phyloP scores from a whole-genome alignment of 2,113 vertebrate genomes.

The Conger conger region DNA sequence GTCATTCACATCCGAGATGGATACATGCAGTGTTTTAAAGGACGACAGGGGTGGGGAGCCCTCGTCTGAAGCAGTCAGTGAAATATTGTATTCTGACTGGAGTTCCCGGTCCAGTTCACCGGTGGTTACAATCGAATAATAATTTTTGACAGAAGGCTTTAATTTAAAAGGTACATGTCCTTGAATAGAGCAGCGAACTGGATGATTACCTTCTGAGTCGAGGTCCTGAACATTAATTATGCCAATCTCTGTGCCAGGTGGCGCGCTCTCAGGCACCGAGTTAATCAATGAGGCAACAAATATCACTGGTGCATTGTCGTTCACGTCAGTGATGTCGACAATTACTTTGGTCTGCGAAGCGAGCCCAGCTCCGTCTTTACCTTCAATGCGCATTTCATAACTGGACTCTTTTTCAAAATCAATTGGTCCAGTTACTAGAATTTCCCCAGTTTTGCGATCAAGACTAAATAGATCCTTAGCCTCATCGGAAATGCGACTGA shows the following conservation, averaged over 20 bases:
- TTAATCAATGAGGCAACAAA: conserved; percentile 33
- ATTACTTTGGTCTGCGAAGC: conserved; percentile 56
- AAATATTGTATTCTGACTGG: conserved; percentile 56
- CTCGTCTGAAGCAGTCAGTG: conserved; percentile 52
- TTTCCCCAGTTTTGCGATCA: conserved; percentile 57
- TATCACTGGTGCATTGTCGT: conserved; percentile 60
- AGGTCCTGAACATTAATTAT: conserved; percentile 58
- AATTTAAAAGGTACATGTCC: conserved; percentile 51
- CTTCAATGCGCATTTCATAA: conserved; percentile 66
- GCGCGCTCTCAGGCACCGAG: conserved; percentile 28
- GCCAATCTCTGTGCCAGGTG: conserved; percentile 50
- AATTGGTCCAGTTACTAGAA: conserved; percentile 48
- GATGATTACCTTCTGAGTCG: conserved; percentile 54
- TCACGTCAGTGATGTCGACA: conserved; percentile 47
- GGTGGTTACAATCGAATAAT: conserved; percentile 55
- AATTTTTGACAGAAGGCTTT: conserved; percentile 52
- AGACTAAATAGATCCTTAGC: conserved; percentile 16
- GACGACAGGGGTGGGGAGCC: conserved; percentile 55
- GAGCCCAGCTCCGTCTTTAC: conserved; percentile 56
- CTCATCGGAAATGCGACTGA: conserved; percentile 11
- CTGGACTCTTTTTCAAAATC: conserved; percentile 56
- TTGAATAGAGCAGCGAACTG: conserved; percentile 52
- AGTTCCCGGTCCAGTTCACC: conserved; percentile 54
- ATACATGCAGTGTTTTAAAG: conserved; percentile 46
- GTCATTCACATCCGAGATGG: conserved; percentile 58